phyloP scores from a whole-genome alignment of 1,140 invertebrate genomes.

The Heliconius melpomene region DNA sequence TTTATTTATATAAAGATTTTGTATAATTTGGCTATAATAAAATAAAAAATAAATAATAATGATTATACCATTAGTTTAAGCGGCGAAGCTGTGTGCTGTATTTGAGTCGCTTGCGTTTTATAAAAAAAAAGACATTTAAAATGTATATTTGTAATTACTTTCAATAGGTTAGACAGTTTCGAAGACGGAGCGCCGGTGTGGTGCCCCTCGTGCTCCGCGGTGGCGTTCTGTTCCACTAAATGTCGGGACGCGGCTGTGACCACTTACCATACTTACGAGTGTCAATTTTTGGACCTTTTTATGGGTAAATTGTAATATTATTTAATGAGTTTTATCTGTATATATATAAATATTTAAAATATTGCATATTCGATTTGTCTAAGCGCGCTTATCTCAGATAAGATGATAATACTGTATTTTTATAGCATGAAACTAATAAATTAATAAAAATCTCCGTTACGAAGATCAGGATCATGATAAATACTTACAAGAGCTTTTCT shows the following conservation, averaged over 20 bases:
- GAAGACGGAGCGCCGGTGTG: constrained; percentile 84
- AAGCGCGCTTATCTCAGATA: too few relatives aligned
- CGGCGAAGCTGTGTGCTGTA: too few relatives aligned
- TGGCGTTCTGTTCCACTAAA: constrained; percentile 87
- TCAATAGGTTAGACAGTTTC: constrained; percentile 54
- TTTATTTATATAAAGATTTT: too few relatives aligned
- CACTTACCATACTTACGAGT: constrained; percentile 92
- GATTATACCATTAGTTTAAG: too few relatives aligned
- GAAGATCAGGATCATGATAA: too few relatives aligned
- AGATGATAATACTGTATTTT: too few relatives aligned
- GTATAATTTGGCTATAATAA: too few relatives aligned
- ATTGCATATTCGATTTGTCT: not conserved
- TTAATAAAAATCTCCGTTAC: too few relatives aligned
- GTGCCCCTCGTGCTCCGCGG: constrained; percentile 87
- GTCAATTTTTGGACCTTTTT: constrained; percentile 87
- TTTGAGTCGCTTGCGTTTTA: not conserved
- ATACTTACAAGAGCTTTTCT: too few relatives aligned
- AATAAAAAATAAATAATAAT: too few relatives aligned
- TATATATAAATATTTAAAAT: not conserved
- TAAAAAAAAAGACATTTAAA: not conserved
- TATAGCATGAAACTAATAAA: too few relatives aligned
- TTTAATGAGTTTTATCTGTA: not conserved
- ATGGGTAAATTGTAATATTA: constrained; percentile 79
- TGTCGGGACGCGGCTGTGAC: constrained; percentile 86
- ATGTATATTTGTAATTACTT: not conserved